phyloP scores from a whole-genome alignment of 2,797 vertebrate genomes.

The Xenops minutus region DNA sequence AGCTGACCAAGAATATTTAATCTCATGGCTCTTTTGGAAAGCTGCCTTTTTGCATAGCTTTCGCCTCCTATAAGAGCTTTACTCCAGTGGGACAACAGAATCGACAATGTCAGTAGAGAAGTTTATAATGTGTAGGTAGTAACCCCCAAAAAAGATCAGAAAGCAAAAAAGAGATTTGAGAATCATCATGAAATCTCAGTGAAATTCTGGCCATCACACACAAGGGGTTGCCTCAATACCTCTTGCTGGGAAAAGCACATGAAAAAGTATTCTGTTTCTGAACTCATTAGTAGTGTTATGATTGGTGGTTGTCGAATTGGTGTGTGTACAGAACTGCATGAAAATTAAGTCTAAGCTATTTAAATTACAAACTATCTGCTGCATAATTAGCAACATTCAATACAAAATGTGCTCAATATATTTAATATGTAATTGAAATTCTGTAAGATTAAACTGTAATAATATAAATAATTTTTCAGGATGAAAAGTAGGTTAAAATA shows the following conservation, averaged over 20 bases:
- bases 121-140: neutral
- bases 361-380: conserved; percentile 47
- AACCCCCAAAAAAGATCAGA: neutral
- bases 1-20: neutral
- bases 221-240: neutral
- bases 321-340: neutral
- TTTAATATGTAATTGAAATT: conserved; percentile 65
- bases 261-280: neutral
- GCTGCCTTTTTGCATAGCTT: neutral
- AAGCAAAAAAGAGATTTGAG: neutral
- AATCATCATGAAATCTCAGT: neutral
- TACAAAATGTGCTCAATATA: conserved; percentile 32
- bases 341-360: conserved; percentile 49
- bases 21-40: neutral
- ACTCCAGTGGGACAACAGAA: neutral
- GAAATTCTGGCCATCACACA: neutral
- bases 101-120: neutral
- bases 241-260: neutral
- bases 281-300: neutral
- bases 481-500: conserved; percentile 70
- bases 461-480: conserved; percentile 56
- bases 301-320: neutral
- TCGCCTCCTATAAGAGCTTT: neutral
- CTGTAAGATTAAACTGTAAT: conserved; percentile 55
- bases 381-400: conserved; percentile 47